Percentiles rank a stretch among this genome's conserved stretches.
Evolutionary conservation across 2,888 invertebrate genomes (phyloP).

Genomic region (Eubasilissa splendida): DNA sequence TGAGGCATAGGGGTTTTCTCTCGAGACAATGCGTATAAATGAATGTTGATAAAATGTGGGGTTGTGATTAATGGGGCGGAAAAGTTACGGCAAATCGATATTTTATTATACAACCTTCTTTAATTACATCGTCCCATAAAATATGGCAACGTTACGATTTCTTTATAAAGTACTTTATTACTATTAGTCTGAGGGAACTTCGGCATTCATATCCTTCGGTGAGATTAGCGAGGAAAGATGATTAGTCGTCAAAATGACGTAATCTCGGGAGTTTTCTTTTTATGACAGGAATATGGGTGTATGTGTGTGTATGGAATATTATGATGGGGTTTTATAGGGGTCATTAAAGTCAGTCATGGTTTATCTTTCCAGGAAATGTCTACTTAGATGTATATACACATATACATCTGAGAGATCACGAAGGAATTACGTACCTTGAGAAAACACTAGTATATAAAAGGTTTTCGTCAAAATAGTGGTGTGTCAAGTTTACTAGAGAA

Average conservation of each 20-base stretch:
- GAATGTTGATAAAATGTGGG: constrained; percentile 1
- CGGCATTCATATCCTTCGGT: constrained; percentile 21
- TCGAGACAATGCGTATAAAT: not conserved
- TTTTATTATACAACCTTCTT: not conserved
- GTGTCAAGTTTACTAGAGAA: too few relatives aligned
- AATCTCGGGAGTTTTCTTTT: constrained; percentile 37
- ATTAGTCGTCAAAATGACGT: constrained; percentile 45
- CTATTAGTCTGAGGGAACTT: constrained; percentile 18
- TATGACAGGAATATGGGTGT: not conserved
- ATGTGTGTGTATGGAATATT: constrained; percentile 23
- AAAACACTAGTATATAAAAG: not conserved
- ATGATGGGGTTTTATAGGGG: constrained; percentile 40
- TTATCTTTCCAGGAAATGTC: constrained; percentile 22
- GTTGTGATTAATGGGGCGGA: constrained; percentile 24
- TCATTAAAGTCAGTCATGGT: constrained; percentile 34
- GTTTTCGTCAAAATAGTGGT: not conserved
- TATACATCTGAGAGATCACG: not conserved
- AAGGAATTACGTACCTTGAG: not conserved
- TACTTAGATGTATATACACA: not conserved
- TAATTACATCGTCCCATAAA: constrained; percentile 32
- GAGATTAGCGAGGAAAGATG: constrained; percentile 39
- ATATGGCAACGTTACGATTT: constrained; percentile 24
- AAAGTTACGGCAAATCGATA: constrained; percentile 27
- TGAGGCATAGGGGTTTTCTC: too few relatives aligned
- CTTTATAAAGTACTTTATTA: constrained; percentile 32